Conservation (phyloP, 2,113 vertebrate genomes). For the Aythya baeri region DNA sequence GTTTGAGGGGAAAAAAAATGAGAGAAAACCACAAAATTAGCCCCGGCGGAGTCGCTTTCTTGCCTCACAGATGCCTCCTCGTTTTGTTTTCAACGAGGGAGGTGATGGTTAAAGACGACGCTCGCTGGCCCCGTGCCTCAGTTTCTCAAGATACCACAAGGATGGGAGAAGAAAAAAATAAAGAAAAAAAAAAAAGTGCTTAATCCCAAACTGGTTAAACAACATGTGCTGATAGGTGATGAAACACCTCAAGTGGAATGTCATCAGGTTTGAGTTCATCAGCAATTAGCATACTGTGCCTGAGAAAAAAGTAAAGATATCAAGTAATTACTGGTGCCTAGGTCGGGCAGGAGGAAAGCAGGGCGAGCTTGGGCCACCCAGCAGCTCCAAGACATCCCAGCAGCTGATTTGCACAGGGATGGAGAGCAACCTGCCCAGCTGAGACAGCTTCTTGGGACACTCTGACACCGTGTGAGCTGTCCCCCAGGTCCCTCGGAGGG, state of each 20-base stretch:
- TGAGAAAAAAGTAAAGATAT: background rate
- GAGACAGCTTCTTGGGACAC: background rate
- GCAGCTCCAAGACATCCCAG: no score
- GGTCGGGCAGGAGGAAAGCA: no score
- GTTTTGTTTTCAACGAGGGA: fast-evolving
- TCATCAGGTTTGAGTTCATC: fast-evolving
- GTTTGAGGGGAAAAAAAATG: background rate
- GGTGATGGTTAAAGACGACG: fast-evolving
- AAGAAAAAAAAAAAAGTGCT: background rate
- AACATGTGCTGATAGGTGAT: fast-evolving
- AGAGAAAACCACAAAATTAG: fast-evolving
- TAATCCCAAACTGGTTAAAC: fast-evolving
- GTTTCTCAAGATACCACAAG: background rate
- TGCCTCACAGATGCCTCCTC: fast-evolving
- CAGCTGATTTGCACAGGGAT: no score
- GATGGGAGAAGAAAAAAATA: background rate
- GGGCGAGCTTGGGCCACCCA: no score
- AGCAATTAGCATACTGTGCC: fast-evolving
- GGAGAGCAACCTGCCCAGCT: fast-evolving
- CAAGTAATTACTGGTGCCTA: no score
- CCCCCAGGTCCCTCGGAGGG: background rate
- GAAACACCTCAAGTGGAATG: background rate
- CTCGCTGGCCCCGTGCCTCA: fast-evolving
- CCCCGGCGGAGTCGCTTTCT: fast-evolving
- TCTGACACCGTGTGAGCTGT: fast-evolving